Percentiles rank a stretch among this genome's conserved stretches.
These are phyloP conservation scores for Leucoraja ocellata DNA, from an alignment of 2,797 vertebrate species.

Conservation along the genomic window DNA sequence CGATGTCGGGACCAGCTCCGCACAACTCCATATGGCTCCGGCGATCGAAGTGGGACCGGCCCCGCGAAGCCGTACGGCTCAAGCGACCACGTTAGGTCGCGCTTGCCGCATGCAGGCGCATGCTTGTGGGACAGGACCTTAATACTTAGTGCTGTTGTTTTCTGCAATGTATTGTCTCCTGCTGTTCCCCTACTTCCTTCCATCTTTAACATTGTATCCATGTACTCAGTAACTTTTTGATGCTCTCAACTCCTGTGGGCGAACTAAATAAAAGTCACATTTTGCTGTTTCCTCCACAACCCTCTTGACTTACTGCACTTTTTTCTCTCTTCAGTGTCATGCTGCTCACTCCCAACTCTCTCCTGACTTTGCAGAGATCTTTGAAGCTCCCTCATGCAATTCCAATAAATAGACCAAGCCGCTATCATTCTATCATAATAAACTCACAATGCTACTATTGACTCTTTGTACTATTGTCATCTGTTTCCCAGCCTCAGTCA, in stretches of 20 bases:
- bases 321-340: neutral
- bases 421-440: neutral
- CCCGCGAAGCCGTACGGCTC: no score
- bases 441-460: no score
- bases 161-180: neutral
- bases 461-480: neutral
- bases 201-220: neutral
- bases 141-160: neutral
- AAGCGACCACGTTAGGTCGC: no score
- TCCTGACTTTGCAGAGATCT: neutral
- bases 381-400: neutral
- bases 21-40: no score
- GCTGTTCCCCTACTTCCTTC: no score
- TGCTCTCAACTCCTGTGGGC: no score
- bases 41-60: no score
- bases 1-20: no score
- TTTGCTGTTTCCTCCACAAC: neutral
- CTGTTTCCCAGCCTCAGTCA: neutral
- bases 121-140: neutral
- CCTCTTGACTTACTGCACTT: neutral
- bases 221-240: neutral
- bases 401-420: neutral
- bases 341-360: neutral
- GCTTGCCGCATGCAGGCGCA: no score
- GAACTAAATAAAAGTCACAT: no score